Conservation (phyloP, 2,888 invertebrate genomes). For the Acrobasis consociella region DNA sequence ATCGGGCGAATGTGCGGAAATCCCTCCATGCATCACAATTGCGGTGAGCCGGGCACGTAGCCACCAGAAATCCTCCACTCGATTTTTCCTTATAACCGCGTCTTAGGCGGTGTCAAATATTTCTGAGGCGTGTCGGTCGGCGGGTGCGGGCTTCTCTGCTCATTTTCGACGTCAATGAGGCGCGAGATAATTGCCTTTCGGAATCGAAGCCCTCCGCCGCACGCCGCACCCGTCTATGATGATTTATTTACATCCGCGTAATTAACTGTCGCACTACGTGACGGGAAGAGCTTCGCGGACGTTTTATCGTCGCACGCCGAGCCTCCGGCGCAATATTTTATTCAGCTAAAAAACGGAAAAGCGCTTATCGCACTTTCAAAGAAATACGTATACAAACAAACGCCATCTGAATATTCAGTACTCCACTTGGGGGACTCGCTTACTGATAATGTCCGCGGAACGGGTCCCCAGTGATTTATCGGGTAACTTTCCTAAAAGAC, state of each 20-base stretch:
- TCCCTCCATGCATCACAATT: constrained; percentile 71
- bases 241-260: constrained; percentile 82
- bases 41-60: constrained; percentile 68
- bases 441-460: constrained; percentile 70
- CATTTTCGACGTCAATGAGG: constrained; percentile 79
- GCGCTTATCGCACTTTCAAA: constrained; percentile 72
- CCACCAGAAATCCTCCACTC: constrained; percentile 62
- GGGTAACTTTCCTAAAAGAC: constrained; percentile 59
- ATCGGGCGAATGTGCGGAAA: constrained; percentile 65
- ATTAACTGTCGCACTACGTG: constrained; percentile 82
- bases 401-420: constrained; percentile 73
- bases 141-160: constrained; percentile 53
- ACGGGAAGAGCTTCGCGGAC: constrained; percentile 75
- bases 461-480: constrained; percentile 67
- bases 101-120: constrained; percentile 70
- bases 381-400: constrained; percentile 77
- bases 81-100: constrained; percentile 70
- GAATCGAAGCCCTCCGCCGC: constrained; percentile 75
- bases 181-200: constrained; percentile 79
- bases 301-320: constrained; percentile 72
- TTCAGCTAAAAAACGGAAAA: constrained; percentile 69
- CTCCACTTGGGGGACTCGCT: constrained; percentile 62
- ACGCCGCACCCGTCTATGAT: constrained; percentile 76
- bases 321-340: constrained; percentile 72
- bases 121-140: constrained; percentile 55